Evolutionary conservation across 2,113 vertebrate genomes (phyloP), one percentile per base, ranked within the genome.

Genomic region (Poecile atricapillus): DNA sequence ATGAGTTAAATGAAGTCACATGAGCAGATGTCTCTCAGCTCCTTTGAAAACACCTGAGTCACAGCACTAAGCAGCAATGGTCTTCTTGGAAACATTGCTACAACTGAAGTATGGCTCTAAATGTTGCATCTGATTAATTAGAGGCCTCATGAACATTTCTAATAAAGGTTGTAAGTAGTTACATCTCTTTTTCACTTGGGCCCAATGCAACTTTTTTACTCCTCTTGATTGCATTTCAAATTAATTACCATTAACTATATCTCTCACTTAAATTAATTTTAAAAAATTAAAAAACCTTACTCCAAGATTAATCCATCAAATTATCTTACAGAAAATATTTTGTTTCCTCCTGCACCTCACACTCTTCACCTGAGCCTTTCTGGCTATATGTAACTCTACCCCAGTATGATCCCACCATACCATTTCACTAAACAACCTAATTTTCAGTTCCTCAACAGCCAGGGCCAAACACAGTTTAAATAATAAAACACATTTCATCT

Each of bases 341-440:
- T 88, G 11, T 24, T 67, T 83, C 68, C 23, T 68, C 52, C 11
- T 47, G 69, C 7, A 58, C 5, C 14, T 39, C 10, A 1, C 17
- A 24, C 9, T 71, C 53, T 52, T 85, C 16, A 79, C 19, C 17
- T 23, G 28, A 70, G 24, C 5, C 11, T n/a, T 95, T 91, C 50
- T 86, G 30, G 20, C 52, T 87, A 1, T 3, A 52, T 8, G 5
- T 52, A 31, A 25, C 21, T 63, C 50, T 10, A 43, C 14, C 15
- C 17, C 31, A 74, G 8, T 3, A 88, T 0, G 0, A 83, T 56
- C 31, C 20, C 6, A 47, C 8, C n/a, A 23, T 3, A 13, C 2
- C 4, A 28, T 39, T 55, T 74, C n/a, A 55, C 14, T n/a, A 74
- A 47, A 39, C 8, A 64, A 55, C 18, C 23, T 19, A 10, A 39